These are phyloP conservation scores for Dioctria rufipes DNA, from an alignment of 2,888 invertebrate species.

Conservation along the genomic window DNA sequence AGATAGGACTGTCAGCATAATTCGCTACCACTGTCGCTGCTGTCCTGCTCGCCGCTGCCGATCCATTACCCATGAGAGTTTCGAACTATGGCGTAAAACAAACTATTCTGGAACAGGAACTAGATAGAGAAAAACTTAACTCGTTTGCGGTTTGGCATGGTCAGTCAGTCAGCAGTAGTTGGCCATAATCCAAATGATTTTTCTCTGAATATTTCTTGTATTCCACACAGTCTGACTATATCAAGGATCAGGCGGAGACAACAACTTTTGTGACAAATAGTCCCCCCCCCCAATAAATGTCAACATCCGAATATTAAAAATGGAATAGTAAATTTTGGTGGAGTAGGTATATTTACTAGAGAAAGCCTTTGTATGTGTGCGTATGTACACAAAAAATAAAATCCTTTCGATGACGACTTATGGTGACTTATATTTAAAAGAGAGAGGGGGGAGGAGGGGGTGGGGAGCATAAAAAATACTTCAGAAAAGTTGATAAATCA, in stretches of 20 bases:
- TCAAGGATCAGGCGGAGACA: background rate
- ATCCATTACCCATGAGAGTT: background rate
- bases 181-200: slow-evolving; percentile 23
- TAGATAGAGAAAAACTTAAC: slow-evolving; percentile 9
- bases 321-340: background rate
- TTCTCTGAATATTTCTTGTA: background rate
- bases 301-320: slow-evolving; percentile 37
- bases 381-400: too few relatives aligned
- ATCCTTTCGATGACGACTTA: too few relatives aligned
- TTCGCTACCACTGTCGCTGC: background rate
- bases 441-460: background rate
- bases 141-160: slow-evolving; percentile 30
- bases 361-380: too few relatives aligned
- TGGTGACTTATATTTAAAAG: background rate
- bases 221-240: too few relatives aligned
- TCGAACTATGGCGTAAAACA: slow-evolving; percentile 9
- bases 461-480: background rate
- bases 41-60: too few relatives aligned
- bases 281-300: slow-evolving; percentile 11
- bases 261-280: slow-evolving; percentile 20
- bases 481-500: background rate
- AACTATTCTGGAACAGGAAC: background rate
- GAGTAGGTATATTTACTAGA: too few relatives aligned
- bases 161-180: slow-evolving; percentile 14
- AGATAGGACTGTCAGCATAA: slow-evolving; percentile 7